Evolutionary conservation across 2,113 vertebrate species (phyloP), one percentile per base, ranked within the genome.

Genomic region (Myrmecobius fasciatus): DNA sequence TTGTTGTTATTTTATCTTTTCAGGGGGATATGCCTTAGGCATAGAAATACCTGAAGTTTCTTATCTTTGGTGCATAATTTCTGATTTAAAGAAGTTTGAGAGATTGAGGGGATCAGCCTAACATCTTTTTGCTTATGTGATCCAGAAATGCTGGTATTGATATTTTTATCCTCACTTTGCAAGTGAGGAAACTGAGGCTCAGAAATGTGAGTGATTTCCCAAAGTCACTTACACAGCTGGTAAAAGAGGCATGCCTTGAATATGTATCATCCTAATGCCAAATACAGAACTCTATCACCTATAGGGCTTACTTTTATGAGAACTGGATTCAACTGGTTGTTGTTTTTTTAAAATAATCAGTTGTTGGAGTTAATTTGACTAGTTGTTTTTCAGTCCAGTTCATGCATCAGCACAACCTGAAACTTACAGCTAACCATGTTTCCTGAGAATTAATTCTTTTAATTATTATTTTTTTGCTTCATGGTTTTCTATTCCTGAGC

Each of bases 271-370:
- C 0, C 60, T 67, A 36, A 36, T n/a, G 31, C 31, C 31, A 67
- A n/a, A 67, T 14, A 12, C 36, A 67, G 60, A 14, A 43, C 20
- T 83, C 67, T 83, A 43, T 22, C 36, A 17, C 67, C 2, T 83
- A 8, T 43, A 83, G 14, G 43, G 60, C 60, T 75, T 75, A 43
- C 17, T 83, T 83, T 83, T 83, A 83, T 83, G 1, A 83, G 17
- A 83, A 83, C 67, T 83, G 20, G 43, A 83, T 83, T 43, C 67
- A n/a, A 83, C 67, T 83, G 36, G 17, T n/a, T 2, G 12, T 3
- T 53, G 60, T 92, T 25, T 93, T 96, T 96, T 20, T 53, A 3
- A 22, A 95, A 60, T 48, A 90, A 91, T 8, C 1, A 92, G 91
- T 12, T 24, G 47, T 11, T 0, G 0, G 89, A 49, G 48, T 67